phyloP scores from a whole-genome alignment of 2,113 vertebrate species.

The Coreoperca whiteheadi region DNA sequence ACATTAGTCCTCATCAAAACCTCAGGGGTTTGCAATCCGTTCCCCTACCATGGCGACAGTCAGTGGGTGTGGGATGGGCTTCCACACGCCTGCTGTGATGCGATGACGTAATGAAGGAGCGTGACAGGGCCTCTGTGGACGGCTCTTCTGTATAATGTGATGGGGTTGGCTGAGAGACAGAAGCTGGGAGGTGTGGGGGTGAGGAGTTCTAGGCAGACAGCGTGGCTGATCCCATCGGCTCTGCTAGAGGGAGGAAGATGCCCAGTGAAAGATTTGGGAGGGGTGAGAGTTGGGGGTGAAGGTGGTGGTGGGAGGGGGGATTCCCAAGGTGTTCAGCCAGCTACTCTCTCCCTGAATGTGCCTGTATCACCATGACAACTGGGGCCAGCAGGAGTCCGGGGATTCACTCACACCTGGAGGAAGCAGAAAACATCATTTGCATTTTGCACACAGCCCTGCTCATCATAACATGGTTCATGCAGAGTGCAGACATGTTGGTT shows the following conservation, averaged over 20 bases:
- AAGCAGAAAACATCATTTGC: constrained; percentile 64
- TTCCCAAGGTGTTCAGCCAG: constrained; percentile 78
- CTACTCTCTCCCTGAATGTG: constrained; percentile 61
- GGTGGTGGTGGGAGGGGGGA: constrained; percentile 50
- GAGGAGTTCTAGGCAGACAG: constrained; percentile 24
- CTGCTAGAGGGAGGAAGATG: constrained; percentile 29
- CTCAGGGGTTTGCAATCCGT: constrained; percentile 61
- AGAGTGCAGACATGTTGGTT: constrained; percentile 42
- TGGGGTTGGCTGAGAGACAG: constrained; percentile 17
- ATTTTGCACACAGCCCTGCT: constrained; percentile 64
- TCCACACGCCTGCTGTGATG: constrained; percentile 65
- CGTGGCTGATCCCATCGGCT: constrained; percentile 38
- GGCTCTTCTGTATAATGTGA: constrained; percentile 53
- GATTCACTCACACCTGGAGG: constrained; percentile 76
- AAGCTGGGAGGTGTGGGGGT: neutral
- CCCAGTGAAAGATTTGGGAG: constrained; percentile 31
- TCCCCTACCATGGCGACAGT: constrained; percentile 47
- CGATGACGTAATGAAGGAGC: constrained; percentile 69
- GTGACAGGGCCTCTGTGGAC: constrained; percentile 53
- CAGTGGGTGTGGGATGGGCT: constrained; percentile 66
- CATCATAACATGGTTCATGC: constrained; percentile 60
- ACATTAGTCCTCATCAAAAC: constrained; percentile 74
- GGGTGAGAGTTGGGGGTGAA: neutral
- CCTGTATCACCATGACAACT: constrained; percentile 85
- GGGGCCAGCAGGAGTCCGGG: constrained; percentile 70